Percentiles rank a stretch among this genome's conserved stretches.
These are phyloP conservation scores for Pseudochromis fuscus DNA, from an alignment of 2,797 vertebrate genomes.

Conservation along the genomic window DNA sequence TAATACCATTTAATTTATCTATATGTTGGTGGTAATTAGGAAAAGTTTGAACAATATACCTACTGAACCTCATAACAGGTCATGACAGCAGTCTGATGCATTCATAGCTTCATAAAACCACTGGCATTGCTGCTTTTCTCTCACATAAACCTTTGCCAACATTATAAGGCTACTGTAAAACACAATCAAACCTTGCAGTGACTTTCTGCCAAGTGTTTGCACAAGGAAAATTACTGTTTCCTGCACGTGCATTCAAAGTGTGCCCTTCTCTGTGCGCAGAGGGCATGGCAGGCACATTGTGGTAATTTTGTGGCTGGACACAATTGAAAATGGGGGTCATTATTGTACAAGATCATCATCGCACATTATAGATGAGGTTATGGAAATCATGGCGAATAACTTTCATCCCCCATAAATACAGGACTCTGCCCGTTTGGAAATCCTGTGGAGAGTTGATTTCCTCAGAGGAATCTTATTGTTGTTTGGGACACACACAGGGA, in stretches of 20 bases:
- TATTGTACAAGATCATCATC: not conserved
- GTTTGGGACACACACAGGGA: not conserved
- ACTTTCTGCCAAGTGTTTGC: not conserved
- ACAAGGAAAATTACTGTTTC: not conserved
- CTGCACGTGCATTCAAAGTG: not conserved
- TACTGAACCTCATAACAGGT: no score
- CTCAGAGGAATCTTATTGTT: not conserved
- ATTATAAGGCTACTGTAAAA: not conserved
- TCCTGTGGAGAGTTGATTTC: conserved; percentile 5
- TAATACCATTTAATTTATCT: not conserved
- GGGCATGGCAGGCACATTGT: not conserved
- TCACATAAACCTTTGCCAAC: no score
- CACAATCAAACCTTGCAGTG: not conserved
- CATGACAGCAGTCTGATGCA: no score
- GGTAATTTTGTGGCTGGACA: not conserved
- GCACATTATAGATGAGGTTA: not conserved
- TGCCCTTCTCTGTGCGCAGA: not conserved
- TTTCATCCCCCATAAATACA: not conserved
- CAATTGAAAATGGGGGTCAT: not conserved
- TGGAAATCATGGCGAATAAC: not conserved
- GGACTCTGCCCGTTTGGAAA: not conserved
- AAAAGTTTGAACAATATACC: no score
- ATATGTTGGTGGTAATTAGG: not conserved
- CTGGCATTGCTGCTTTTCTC: not conserved
- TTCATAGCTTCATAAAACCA: no score